Percentiles rank a stretch among this genome's conserved stretches.
Evolutionary conservation across 2,113 vertebrate genomes (phyloP).

Genomic region (Leucosticte australis): DNA sequence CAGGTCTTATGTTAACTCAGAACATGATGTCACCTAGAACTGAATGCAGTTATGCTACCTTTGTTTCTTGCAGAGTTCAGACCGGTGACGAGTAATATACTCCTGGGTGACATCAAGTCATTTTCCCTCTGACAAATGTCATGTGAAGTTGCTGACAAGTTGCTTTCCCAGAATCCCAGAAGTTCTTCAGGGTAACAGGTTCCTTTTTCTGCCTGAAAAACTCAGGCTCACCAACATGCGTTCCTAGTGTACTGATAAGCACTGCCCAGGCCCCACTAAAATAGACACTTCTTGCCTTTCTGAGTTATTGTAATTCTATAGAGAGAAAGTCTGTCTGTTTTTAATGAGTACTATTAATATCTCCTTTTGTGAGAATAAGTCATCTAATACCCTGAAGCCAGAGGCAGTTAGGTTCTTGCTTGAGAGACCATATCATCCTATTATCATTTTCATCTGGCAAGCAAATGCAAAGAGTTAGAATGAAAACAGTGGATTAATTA

Average conservation of each 20-base stretch:
- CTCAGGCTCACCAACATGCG: not conserved
- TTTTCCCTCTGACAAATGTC: fast-evolving
- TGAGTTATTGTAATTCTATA: not conserved
- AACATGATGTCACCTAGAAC: not conserved
- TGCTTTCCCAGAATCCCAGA: not conserved
- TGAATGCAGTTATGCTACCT: not conserved
- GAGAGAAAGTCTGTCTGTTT: not conserved
- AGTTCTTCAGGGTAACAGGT: not conserved
- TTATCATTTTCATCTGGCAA: conserved; percentile 46
- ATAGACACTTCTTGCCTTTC: not conserved
- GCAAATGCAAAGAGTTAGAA: not conserved
- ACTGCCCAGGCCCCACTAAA: not conserved
- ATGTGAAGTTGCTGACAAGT: not conserved
- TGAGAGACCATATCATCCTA: not conserved
- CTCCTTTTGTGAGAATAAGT: conserved; percentile 34
- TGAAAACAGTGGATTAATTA: not conserved
- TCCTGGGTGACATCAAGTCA: not conserved
- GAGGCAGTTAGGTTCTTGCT: conserved; percentile 16
- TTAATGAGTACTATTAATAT: conserved; percentile 37
- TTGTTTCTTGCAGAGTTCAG: not conserved
- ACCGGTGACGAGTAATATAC: fast-evolving
- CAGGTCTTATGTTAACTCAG: not conserved
- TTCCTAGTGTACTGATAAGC: not conserved
- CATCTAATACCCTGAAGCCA: conserved; percentile 15
- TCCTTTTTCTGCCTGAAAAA: not conserved